Base-by-base conservation (phyloP, 2,113 vertebrate genomes). In the Propithecus coquereli region DNA sequence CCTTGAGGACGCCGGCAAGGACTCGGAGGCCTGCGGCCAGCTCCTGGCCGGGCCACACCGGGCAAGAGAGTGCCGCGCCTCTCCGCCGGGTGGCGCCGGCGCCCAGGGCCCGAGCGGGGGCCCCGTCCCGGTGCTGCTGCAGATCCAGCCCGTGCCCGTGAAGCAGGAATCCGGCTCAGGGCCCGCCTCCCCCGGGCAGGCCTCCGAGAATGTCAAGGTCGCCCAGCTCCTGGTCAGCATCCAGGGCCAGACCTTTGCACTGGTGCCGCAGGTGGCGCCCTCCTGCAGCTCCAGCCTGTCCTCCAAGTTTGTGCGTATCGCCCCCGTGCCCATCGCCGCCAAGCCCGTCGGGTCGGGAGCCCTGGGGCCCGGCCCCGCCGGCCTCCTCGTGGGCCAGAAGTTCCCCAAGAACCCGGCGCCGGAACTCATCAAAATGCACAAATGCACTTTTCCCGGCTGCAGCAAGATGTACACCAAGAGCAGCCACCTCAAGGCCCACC, bases 391-490 rank as follows among this genome's bases (percentile, higher is more conserved):
- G 97, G 98, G 99, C 96, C 99, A 99, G 97, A 99, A 99, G 98
- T 99, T 99, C 98, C 99, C 99, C 97, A 99, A 99, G 98, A 99
- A 99, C 92, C 99, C 99, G 0, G 98, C 99, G 65, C 98, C 99
- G 0, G 99, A 99, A 98, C 99, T 99, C 84, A 99, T 99, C 98
- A 99, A 99, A 99, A 99, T 99, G 99, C 99, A 99, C 98, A 99
- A 99, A 98, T 99, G 99, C 96, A 99, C 99, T 98, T 99, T 99
- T 94, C 99, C 99, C 0, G 99, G 99, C 87, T 99, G 99, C 98
- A 99, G 98, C 98, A 99, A 99, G 99, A 99, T 99, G 99, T 99
- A 99, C 98, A 99, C 99, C 12, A 99, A 99, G 98, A 99, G 99
- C 98, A 99, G 99, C 97, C 99, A 99, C 96, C 99, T 99, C 94